Evolutionary conservation across 2,113 vertebrate genomes (phyloP), one percentile per base, ranked within the genome.

Genomic region (Geothlypis trichas): DNA sequence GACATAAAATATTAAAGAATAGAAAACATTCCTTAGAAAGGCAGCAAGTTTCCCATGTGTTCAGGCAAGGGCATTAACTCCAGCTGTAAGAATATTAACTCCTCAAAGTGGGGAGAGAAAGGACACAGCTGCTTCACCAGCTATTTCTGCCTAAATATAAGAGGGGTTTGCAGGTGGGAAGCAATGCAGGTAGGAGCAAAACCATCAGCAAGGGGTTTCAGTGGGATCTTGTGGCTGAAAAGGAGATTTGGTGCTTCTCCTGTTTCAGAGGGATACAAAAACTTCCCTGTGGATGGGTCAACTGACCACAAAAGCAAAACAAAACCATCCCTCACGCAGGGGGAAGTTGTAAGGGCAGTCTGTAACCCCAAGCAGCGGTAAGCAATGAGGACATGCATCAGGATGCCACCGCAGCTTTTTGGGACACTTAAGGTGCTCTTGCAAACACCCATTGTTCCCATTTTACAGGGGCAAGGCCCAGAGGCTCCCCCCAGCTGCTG

Each of bases 1-100:
- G 84, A 87, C 87, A 94, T 78, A 67, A 89, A 91, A 91, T 84
- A 84, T 51, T 75, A 30, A 89, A 94, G 73, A 94, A 46, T 54
- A 92, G 44, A 89, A 90, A 92, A 57, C 33, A 78, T n/a, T n/a
- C 26, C 78, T 81, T 35, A 75, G 61, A 80, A 90, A 95, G 92
- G 41, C 61, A 87, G 72, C 41, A 47, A 59, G 65, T 61, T 88
- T 88, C 90, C 65, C 20, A 4, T 13, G 42, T 46, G 33, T 35
- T 89, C 57, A 83, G 58, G 18, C 33, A 41, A 72, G 71, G 28
- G 15, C 54, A 82, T 49, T 84, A 84, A 78, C 30, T 55, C 22
- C 5, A 15, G 42, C 49, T 59, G 39, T 46, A 66, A 79, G n/a
- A 79, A 69, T 33, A 75, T 46, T 82, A 91, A 62, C 46, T 62